Evolutionary conservation across 2,113 vertebrate species (phyloP), one percentile per base, ranked within the genome.

Genomic region (Pluvianellus socialis): DNA sequence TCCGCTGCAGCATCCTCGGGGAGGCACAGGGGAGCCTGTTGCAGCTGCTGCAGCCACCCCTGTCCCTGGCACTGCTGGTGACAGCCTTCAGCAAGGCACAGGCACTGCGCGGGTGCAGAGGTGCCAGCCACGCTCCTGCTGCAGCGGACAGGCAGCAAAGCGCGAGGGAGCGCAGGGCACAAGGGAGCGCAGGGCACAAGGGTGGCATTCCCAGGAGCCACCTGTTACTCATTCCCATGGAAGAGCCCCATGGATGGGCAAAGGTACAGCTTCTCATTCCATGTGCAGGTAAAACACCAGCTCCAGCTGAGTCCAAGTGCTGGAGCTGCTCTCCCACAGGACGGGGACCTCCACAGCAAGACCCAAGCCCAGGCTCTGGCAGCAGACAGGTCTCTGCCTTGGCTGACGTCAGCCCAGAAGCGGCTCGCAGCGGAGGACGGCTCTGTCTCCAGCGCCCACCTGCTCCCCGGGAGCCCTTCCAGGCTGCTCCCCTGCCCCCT

Each of bases 381-480:
- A 6, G 53, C 0, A 2, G 38, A 18, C 6, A 18, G 32, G 44
- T 50, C 50, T 63, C 62, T 42, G 62, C n/a, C 23, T n/a, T 2
- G 1, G 59, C 28, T 1, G 0, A 22, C 1, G 1, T 33, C 27
- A 45, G 26, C 28, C 82, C 4, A 0, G 12, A 50, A 19, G 30
- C 2, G 1, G 44, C 72, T 67, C 18, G 23, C 8, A 14, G 56
- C 2, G 0, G 52, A 62, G 44, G 30, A 14, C 1, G 3, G 42
- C 59, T 26, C 68, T 13, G 0, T 73, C 17, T 13, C 68, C 42
- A 18, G 49, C 0, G 0, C 40, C 68, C 68, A 38, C 59, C 33
- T 3, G 5, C 49, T 32, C 40, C 68, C 56, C 1, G 1, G 35
- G 27, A 77, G 30, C 35, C 30, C 35, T 9, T 23, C 32, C 55